These are phyloP conservation scores for Rhodinocichla rosea DNA, from an alignment of 2,113 vertebrate species.

Conservation along the genomic window DNA sequence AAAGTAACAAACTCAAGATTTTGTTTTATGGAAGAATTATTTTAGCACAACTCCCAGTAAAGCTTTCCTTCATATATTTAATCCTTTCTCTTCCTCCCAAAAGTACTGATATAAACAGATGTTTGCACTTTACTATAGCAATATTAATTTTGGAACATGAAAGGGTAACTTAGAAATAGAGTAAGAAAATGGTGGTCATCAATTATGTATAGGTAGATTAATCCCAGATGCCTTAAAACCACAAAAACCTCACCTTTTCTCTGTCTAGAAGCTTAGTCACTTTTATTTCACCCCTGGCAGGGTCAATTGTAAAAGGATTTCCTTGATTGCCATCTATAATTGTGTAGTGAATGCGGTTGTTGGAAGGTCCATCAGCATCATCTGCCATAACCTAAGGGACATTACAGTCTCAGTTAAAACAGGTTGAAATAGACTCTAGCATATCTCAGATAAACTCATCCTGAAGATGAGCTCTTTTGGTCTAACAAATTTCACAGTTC, in stretches of 20 bases:
- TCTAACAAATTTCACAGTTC: conserved; percentile 11
- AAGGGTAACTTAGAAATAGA: neutral
- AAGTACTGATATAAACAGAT: neutral
- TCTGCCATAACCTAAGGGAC: conserved; percentile 86
- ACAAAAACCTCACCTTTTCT: conserved; percentile 79
- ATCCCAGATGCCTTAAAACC: neutral
- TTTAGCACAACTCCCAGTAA: neutral
- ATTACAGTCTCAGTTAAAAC: conserved; percentile 11
- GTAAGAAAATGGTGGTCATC: neutral
- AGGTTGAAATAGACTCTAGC: neutral
- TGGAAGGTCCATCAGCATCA: conserved; percentile 88
- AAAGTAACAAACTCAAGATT: neutral
- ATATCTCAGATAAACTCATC: neutral
- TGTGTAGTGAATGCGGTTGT: conserved; percentile 84
- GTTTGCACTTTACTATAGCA: neutral
- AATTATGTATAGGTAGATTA: neutral
- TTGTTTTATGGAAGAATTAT: neutral
- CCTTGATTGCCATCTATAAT: conserved; percentile 92
- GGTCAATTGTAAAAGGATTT: conserved; percentile 90
- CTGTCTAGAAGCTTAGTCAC: conserved; percentile 91
- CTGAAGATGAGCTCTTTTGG: neutral
- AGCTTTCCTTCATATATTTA: neutral
- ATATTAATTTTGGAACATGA: neutral
- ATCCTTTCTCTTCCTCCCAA: neutral
- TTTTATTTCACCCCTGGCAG: conserved; percentile 85